Evolutionary conservation across 2,113 vertebrate species (phyloP), one percentile per base, ranked within the genome.

Genomic region (Tragelaphus buxtoni): DNA sequence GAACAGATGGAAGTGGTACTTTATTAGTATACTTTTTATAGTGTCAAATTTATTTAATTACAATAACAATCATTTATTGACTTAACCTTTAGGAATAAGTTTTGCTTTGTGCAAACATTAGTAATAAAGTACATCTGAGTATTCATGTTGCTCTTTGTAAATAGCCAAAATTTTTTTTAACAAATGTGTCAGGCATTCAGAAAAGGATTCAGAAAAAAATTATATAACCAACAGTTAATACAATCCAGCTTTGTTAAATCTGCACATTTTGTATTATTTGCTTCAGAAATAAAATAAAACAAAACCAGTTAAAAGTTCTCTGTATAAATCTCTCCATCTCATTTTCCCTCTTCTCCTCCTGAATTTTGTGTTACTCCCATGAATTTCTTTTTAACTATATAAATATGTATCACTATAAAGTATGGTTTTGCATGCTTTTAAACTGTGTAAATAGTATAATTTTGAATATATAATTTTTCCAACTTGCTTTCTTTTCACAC

Each of bases 181-280:
- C 56, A 90, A 83, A 90, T 20, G 65, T 90, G 79, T 94, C n/a
- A 76, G 82, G 20, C n/a, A 51, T 82, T 90, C 86, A 76, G 76
- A 74, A 74, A 42, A 72, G 35, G 65, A 72, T 72, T 39, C 65
- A 39, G n/a, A 39, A 74, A 74, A 74, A 74, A 82, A 83, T 72
- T 94, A 90, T 42, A 83, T 90, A 90, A 94, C 79, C 53, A 83
- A 76, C 45, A 76, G 77, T 47, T 16, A 74, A 60, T 81, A 89
- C 53, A 76, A 90, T 76, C 87, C 79, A 61, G 47, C 61, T 83
- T 83, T 76, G 63, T 76, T 51, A 90, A 90, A 61, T 83, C 53
- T 51, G 86, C 60, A 83, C 93, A 74, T 76, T 94, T 90, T 94
- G 53, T 55, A 45, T 83, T 42, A 90, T 76, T 83, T 90, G 61